Base-by-base conservation (phyloP, 2,113 vertebrate species). In the Paratilapia polleni region DNA sequence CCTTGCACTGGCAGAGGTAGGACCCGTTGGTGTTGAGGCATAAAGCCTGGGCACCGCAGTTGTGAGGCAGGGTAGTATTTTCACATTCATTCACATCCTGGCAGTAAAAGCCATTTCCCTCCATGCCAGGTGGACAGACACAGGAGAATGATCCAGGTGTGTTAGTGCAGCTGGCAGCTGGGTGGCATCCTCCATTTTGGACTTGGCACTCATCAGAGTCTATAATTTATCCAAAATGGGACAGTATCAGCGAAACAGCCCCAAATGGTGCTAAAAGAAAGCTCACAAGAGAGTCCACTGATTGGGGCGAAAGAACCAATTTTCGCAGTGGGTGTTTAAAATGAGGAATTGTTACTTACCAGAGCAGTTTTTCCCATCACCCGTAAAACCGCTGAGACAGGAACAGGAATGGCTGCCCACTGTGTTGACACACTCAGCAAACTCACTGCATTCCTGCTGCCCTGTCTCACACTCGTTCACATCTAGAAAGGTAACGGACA, bases 141-240 rank as follows among this genome's bases (percentile, higher is more conserved):
- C 96, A 97, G 82, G 61, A 58, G 94, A 94, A 96, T 80, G 93
- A 92, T 77, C 96, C 96, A 54, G 89, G 93, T 1, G 68, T 88
- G 92, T 97, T 97, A 86, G 43, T 91, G 93, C 96, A 97, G 89
- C 78, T 94, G 91, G 96, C 95, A 70, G 74, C 81, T 26, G 90
- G 94, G 84, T 96, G 95, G 89, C 96, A 97, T 90, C 96, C 94
- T 95, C 96, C 96, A 36, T 96, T 96, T 93, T 95, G 94, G 92
- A 80, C 81, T 92, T 96, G 95, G 96, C 96, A 97, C 92, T 97
- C 96, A 96, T 97, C 96, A 93, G 96, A 87, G 96, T 97, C 96
- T 97, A 97, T 94, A 97, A 97, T 95, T 97, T 89, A 96, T 95
- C 95, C 96, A 96, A 96, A 97, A 97, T 93, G 94, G 95, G 86